Conservation (phyloP, 2,888 invertebrate genomes). For the Sphaerophoria taeniata region DNA sequence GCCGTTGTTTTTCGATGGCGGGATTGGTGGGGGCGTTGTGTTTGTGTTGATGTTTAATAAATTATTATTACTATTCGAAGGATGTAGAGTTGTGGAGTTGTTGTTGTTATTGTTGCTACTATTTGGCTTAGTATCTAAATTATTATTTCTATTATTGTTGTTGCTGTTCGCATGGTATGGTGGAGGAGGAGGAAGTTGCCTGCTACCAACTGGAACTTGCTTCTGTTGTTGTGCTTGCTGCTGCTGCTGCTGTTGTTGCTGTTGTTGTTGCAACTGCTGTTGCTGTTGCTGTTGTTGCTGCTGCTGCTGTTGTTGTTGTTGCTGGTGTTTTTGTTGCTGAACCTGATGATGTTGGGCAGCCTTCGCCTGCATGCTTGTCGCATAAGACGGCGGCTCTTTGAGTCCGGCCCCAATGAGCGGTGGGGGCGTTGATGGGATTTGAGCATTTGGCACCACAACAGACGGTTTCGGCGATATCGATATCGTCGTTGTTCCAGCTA, state of each 20-base stretch:
- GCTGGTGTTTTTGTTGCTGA: slow-evolving; percentile 78
- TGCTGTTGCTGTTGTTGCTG: slow-evolving; percentile 75
- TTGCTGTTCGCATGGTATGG: slow-evolving; percentile 84
- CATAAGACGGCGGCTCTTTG: slow-evolving; percentile 94
- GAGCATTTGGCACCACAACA: slow-evolving; percentile 48
- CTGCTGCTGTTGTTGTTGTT: slow-evolving; percentile 76
- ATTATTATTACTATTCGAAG: slow-evolving; percentile 73
- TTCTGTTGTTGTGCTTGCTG: slow-evolving; percentile 75
- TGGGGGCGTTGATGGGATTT: slow-evolving; percentile 84
- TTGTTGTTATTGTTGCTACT: slow-evolving; percentile 76
- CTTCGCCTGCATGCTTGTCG: slow-evolving; percentile 92
- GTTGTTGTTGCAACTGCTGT: slow-evolving; percentile 77
- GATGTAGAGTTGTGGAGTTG: slow-evolving; percentile 79
- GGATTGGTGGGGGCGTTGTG: slow-evolving; percentile 84
- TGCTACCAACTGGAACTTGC: slow-evolving; percentile 77
- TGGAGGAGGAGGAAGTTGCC: slow-evolving; percentile 87
- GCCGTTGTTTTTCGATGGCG: slow-evolving; percentile 82
- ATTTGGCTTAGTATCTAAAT: slow-evolving; percentile 71
- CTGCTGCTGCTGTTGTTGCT: slow-evolving; percentile 75
- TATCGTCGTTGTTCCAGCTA: slow-evolving; percentile 80
- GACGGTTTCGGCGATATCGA: slow-evolving; percentile 83
- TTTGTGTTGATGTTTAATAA: slow-evolving; percentile 81
- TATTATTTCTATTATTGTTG: slow-evolving; percentile 74
- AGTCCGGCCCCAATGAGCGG: slow-evolving; percentile 84
- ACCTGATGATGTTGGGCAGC: slow-evolving; percentile 83